A percentile compares a stretch with the other conserved stretches of the same genome.
Conservation (phyloP, 1,140 invertebrate species). For the Bilobella aurantiaca region DNA sequence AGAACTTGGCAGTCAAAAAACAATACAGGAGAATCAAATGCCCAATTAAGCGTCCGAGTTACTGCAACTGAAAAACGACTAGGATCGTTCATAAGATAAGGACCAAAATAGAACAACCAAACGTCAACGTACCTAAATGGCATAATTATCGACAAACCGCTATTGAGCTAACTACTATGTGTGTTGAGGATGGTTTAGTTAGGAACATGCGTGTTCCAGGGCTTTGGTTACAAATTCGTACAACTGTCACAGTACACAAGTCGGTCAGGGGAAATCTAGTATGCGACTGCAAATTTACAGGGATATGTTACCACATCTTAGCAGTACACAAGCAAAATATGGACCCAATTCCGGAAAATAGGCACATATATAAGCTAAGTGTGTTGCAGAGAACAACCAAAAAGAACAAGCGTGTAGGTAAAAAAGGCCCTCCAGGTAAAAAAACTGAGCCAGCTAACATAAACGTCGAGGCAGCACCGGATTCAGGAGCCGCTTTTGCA, state of each 20-base stretch:
- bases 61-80: neutral
- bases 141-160: neutral
- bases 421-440: too few relatives aligned
- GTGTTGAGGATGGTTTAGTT: neutral
- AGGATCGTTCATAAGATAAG: neutral
- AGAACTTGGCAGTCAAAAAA: neutral
- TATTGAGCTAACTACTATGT: neutral
- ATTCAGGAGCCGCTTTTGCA: too few relatives aligned
- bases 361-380: too few relatives aligned
- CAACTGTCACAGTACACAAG: neutral
- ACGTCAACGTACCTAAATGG: neutral
- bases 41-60: neutral
- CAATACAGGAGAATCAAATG: neutral
- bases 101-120: neutral
- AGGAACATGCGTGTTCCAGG: neutral
- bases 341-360: neutral
- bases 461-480: too few relatives aligned
- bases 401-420: too few relatives aligned
- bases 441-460: too few relatives aligned
- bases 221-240: neutral
- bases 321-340: neutral
- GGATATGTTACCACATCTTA: neutral
- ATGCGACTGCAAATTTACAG: neutral
- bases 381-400: too few relatives aligned
- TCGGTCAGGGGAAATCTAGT: neutral